phyloP scores from a whole-genome alignment of 2,888 invertebrate genomes.

The Heliconius aoede region DNA sequence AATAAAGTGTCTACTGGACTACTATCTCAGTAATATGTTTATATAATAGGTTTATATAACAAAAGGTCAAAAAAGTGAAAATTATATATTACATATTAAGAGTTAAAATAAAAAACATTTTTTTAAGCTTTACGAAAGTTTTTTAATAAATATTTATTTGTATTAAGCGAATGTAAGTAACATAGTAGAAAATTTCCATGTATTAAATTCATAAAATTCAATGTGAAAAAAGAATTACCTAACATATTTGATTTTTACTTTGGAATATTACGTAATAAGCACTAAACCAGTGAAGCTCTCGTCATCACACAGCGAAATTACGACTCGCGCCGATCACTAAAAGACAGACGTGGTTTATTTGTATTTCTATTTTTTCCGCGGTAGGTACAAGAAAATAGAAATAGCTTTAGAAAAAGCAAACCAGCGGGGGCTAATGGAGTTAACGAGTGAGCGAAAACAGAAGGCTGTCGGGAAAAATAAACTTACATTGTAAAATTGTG shows the following conservation, averaged over 20 bases:
- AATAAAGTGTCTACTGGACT: too few relatives aligned
- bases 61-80: too few relatives aligned
- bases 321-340: conserved; percentile 39
- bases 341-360: conserved; percentile 49
- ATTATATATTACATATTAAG: too few relatives aligned
- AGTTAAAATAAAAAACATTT: too few relatives aligned
- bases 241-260: not conserved
- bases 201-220: too few relatives aligned
- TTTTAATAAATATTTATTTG: too few relatives aligned
- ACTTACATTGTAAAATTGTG: conserved; percentile 46
- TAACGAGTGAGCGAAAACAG: conserved; percentile 80
- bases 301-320: conserved; percentile 33
- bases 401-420: conserved; percentile 66
- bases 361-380: conserved; percentile 50
- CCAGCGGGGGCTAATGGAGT: conserved; percentile 79
- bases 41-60: too few relatives aligned
- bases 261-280: not conserved
- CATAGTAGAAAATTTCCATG: too few relatives aligned
- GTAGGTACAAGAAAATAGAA: conserved; percentile 57
- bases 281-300: conserved; percentile 14
- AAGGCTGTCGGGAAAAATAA: conserved; percentile 71
- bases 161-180: too few relatives aligned
- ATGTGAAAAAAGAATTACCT: not conserved
- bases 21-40: too few relatives aligned
- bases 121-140: too few relatives aligned